phyloP scores from a whole-genome alignment of 2,113 vertebrate genomes.

The Turnix velox region DNA sequence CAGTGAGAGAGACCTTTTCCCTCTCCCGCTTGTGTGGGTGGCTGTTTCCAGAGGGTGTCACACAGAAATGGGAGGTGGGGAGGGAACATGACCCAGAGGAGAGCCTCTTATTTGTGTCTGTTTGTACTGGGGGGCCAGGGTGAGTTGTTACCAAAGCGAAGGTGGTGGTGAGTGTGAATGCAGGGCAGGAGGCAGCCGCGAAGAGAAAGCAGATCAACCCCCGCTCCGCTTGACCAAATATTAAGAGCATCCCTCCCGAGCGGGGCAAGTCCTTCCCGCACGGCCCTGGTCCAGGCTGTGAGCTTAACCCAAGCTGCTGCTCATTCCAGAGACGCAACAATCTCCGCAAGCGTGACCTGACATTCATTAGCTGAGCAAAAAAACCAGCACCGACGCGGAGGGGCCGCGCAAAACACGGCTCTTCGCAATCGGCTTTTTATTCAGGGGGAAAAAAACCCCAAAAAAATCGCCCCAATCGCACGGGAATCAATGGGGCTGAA shows the following conservation, averaged over 20 bases:
- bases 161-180: not conserved
- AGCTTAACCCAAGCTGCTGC: not conserved
- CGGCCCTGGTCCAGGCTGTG: not conserved
- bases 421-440: not conserved
- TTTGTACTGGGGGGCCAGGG: not conserved
- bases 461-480: not conserved
- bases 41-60: not conserved
- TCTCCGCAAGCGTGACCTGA: not conserved
- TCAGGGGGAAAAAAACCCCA: too few species aligned
- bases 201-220: not conserved
- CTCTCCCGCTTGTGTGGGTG: not conserved
- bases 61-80: not conserved
- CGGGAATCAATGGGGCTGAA: not conserved
- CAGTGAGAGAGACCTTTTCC: not conserved
- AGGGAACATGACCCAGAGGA: not conserved
- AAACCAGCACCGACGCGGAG: not conserved
- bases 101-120: not conserved
- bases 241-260: not conserved
- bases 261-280: not conserved
- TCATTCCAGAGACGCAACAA: not conserved
- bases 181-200: not conserved
- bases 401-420: not conserved
- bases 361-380: not conserved
- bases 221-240: not conserved
- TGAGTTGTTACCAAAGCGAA: not conserved